These are phyloP conservation scores for Chydorus sphaericus DNA, from an alignment of 2,888 invertebrate genomes.

Conservation along the genomic window DNA sequence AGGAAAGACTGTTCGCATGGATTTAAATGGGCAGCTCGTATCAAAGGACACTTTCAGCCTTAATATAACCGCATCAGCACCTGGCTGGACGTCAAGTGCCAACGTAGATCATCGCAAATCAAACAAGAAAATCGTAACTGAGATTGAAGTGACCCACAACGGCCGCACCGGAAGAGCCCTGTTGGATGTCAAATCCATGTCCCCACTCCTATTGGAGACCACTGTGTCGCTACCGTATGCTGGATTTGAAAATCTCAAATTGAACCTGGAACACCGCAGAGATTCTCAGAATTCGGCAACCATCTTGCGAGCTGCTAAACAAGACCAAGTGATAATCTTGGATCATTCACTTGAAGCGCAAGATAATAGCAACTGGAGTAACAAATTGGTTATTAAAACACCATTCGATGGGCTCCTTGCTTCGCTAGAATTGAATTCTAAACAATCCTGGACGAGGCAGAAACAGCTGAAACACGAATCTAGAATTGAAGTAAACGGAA, in stretches of 20 bases:
- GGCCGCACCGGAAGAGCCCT: not conserved
- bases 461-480: conserved; percentile 1
- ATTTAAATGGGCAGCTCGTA: not conserved
- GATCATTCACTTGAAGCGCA: not conserved
- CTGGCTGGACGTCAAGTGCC: not conserved
- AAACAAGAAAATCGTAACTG: not conserved
- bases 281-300: not conserved
- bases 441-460: not conserved
- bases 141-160: not conserved
- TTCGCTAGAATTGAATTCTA: not conserved
- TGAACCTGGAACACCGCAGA: not conserved
- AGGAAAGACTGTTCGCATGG: not conserved
- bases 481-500: conserved; percentile 1
- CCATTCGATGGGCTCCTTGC: not conserved
- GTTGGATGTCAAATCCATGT: not conserved
- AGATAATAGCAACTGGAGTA: conserved; percentile 10
- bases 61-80: not conserved
- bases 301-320: not conserved
- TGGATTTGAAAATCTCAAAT: not conserved
- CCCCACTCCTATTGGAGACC: too few relatives aligned
- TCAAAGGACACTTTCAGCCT: not conserved
- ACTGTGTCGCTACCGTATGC: not conserved
- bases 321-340: not conserved
- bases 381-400: not conserved
- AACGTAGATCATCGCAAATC: not conserved